phyloP scores from a whole-genome alignment of 2,797 vertebrate genomes.

The Acipenser ruthenus region DNA sequence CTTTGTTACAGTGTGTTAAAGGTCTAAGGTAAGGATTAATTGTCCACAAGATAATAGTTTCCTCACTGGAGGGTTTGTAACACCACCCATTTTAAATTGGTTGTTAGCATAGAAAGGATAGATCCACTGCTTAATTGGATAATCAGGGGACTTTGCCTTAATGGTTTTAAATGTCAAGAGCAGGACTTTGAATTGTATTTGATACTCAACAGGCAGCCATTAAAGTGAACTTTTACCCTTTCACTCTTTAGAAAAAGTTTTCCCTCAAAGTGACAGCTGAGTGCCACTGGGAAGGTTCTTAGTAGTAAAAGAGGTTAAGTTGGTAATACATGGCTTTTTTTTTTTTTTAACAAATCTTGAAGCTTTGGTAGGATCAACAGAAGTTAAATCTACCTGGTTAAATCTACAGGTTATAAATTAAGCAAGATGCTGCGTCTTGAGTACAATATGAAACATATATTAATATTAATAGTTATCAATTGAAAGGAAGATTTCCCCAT shows the following conservation, averaged over 20 bases:
- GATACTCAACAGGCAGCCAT: conserved; percentile 8
- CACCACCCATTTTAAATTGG: conserved; percentile 8
- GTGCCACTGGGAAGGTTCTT: not conserved
- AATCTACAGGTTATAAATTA: no score
- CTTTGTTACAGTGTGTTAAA: conserved; percentile 2
- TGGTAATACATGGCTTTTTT: no score
- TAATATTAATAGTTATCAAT: no score
- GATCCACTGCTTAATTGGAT: conserved; percentile 9
- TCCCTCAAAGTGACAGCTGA: conserved; percentile 8
- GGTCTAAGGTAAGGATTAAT: not conserved
- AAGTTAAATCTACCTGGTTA: no score
- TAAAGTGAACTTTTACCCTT: conserved; percentile 10
- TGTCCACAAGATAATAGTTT: not conserved
- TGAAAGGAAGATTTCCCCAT: no score
- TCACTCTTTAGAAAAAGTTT: not conserved
- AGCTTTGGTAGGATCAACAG: no score
- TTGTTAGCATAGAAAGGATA: not conserved
- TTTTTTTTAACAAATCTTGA: no score
- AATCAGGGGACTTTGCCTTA: conserved; percentile 15
- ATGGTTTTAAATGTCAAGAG: conserved; percentile 12
- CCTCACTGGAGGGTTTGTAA: not conserved
- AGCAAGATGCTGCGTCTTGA: no score
- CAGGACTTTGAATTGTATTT: conserved; percentile 9
- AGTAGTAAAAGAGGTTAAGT: no score
- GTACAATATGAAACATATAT: no score